A percentile compares a stretch with the other conserved stretches of the same genome.
phyloP scores from a whole-genome alignment of 2,113 vertebrate species.

The Progne subis region DNA sequence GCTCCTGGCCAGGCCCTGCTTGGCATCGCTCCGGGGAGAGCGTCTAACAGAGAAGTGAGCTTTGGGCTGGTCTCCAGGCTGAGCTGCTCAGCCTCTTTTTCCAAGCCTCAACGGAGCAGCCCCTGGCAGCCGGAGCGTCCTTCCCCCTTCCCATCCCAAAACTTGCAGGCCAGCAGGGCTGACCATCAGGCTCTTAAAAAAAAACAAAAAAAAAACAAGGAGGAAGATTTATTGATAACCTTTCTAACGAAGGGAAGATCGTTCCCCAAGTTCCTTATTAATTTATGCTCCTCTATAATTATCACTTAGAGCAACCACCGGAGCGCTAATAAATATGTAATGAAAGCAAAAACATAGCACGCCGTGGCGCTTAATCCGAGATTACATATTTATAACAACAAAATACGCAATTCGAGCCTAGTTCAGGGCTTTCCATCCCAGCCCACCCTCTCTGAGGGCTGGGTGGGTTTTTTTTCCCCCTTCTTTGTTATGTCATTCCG shows the following conservation, averaged over 20 bases:
- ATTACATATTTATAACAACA: conserved; percentile 67
- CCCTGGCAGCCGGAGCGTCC: neutral
- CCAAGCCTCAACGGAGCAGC: neutral
- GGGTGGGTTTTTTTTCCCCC: neutral
- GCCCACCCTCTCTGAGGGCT: conserved; percentile 66
- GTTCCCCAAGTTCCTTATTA: conserved; percentile 48
- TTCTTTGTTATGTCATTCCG: conserved; percentile 89
- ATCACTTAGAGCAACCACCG: conserved; percentile 31
- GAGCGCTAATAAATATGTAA: conserved; percentile 81
- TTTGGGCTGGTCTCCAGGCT: neutral
- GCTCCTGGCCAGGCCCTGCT: neutral
- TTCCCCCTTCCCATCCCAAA: neutral
- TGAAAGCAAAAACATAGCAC: conserved; percentile 80
- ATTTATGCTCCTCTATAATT: conserved; percentile 64
- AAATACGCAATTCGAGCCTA: conserved; percentile 67
- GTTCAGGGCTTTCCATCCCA: conserved; percentile 75
- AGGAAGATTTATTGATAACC: conserved; percentile 53
- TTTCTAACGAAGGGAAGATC: conserved; percentile 47
- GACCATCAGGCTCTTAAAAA: neutral
- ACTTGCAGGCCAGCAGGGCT: neutral
- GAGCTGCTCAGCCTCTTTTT: accelerated
- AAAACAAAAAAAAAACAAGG: neutral
- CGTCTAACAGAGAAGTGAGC: neutral
- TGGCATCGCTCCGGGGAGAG: neutral
- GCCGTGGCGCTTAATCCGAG: conserved; percentile 78